A percentile compares a stretch with the other conserved stretches of the same genome.
phyloP scores from a whole-genome alignment of 2,797 vertebrate species.

The Acipenser oxyrinchus region DNA sequence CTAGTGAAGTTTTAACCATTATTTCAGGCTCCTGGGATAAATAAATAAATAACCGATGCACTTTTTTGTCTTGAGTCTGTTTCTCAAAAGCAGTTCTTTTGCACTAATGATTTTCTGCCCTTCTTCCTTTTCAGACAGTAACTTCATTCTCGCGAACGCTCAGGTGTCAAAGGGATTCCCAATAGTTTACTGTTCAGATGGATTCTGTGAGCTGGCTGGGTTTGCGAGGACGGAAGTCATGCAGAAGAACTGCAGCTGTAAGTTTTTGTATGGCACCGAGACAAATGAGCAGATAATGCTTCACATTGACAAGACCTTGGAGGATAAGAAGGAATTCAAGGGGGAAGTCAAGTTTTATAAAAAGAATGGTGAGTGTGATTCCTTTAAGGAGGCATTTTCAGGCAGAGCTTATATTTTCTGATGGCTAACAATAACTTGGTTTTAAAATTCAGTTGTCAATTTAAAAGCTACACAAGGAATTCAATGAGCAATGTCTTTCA shows the following conservation, averaged over 20 bases:
- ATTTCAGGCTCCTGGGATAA: too few relatives aligned
- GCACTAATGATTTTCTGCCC: constrained; percentile 19
- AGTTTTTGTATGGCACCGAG: constrained; percentile 88
- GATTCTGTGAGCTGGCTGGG: constrained; percentile 94
- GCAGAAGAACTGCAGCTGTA: constrained; percentile 96
- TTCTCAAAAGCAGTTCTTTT: too few relatives aligned
- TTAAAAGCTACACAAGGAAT: too few relatives aligned
- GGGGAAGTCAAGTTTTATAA: constrained; percentile 96
- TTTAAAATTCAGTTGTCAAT: too few relatives aligned
- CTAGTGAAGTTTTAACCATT: too few relatives aligned
- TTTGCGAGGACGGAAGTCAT: constrained; percentile 92
- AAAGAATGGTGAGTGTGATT: constrained; percentile 72
- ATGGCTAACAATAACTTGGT: too few relatives aligned
- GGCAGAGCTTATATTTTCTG: too few relatives aligned
- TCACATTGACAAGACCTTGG: constrained; percentile 80
- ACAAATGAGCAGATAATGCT: constrained; percentile 83
- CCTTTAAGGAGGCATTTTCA: too few relatives aligned
- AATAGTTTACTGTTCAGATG: constrained; percentile 98
- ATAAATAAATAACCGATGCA: too few relatives aligned
- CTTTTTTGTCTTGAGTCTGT: too few relatives aligned
- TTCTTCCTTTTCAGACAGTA: constrained; percentile 75
- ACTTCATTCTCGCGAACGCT: constrained; percentile 96
- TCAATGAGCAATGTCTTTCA: too few relatives aligned
- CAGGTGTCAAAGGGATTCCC: constrained; percentile 92
- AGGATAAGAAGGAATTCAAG: constrained; percentile 90